Base-by-base conservation (phyloP, 92 coral and sea anemone genomes). In the Diadumene lineata region DNA sequence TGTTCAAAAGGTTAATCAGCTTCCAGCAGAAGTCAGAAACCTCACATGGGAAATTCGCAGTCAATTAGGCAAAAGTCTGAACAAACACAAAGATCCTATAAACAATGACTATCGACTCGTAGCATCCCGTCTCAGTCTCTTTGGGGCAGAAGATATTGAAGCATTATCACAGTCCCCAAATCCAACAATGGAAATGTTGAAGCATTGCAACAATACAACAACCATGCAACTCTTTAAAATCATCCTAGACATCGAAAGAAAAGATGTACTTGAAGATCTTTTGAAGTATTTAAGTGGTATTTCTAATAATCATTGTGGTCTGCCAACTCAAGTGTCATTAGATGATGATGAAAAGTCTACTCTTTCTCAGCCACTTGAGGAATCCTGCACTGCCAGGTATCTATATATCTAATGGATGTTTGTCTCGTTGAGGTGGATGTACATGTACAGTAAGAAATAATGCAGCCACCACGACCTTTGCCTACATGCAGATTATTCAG, bases 31-130 rank as follows among this genome's bases (percentile, higher is more conserved):
- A 58, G 87, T 90, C 0, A 63, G 79, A 17, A 76, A 82, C 0
- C 67, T 79, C 10, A 25, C 68, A 23, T 88, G 85, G 82, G 90
- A 93, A 44, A 11, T 90, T 13, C 81, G 67, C 55, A 65, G 65
- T 18, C 86, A 93, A 51, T 73, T 93, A 24, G 76, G 88, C 1
- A 84, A 68, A 11, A 44, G 17, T 0, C 79, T 93, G 21, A 72
- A 93, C 64, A 82, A 71, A 13, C 68, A 22, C 29, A 93, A 83
- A 64, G 82, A 80, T 23, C 87, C 70, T n/a, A 9, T 24, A 48
- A 85, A 88, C 30, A 71, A 67, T 70, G 98, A 93, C 67, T 93
- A 92, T 89, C 79, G 97, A 7, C 48, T 73, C 17, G 83, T 93
- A 38, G 94, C 92, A 2, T 93, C 98, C 11, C 78, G 92, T 19